Base-by-base conservation (phyloP, 2,888 invertebrate species). In the Oxystoma pomonae region DNA sequence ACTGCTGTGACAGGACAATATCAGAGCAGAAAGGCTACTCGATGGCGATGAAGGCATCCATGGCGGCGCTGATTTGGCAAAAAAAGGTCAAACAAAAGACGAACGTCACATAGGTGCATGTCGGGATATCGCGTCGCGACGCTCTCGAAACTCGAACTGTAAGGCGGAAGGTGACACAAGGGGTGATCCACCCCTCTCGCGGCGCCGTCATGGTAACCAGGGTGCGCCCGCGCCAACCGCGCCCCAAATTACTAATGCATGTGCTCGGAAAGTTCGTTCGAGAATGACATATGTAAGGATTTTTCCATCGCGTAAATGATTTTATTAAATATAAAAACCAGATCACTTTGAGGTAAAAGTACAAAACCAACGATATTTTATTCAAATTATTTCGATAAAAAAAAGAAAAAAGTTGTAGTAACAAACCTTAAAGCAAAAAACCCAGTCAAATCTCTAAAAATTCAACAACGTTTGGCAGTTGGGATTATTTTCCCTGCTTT, bases 1-100 rank as follows among this genome's bases (percentile, higher is more conserved):
- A 94, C 94, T 94, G 94, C 94, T 94, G 94, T 94, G 94, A 94
- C 94, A 93, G 93, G 94, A 94, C 94, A 94, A 94, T 94, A 94
- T 94, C 86, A 90, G 87, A 86, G 89, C 87, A 69, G 60, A 55
- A 49, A 59, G 68, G 60, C 57, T 35, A 7, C 35, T 35, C 12
- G 58, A 12, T 61, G 61, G 12, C 22, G 60, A 57, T 50, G 52
- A 62, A 64, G 60, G 20, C 55, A 58, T 64, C 59, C 22, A 65
- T 63, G 56, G 62, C 58, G 59, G 53, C 53, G 49, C 18, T 12
- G 74, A 76, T 35, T 35, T 3, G 77, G 77, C n/a, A n/a, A n/a
- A 53, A 17, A 19, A 53, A 53, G 19, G 16, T 53, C 19, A 16
- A 53, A 53, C 53, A 53, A 19, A 53, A 53, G 53, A 53, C 53